These are phyloP conservation scores for Drosophila kanapiae DNA, from an alignment of 1,140 invertebrate species.

Conservation along the genomic window DNA sequence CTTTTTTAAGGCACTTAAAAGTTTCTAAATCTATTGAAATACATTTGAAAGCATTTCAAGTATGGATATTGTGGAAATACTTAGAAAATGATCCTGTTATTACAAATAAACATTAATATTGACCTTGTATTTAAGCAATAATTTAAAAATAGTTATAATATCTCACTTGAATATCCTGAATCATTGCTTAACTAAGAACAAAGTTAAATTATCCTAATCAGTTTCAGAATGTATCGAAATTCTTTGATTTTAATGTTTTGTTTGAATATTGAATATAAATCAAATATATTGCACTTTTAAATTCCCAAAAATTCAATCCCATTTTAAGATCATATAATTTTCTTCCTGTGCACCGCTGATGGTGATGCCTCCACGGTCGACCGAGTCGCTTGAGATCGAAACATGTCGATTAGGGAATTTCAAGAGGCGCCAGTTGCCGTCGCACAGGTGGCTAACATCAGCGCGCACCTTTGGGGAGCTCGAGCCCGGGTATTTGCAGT, in stretches of 20 bases:
- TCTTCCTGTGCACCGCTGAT: slow-evolving; percentile 10
- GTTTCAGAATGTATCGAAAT: too few species aligned
- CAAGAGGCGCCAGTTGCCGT: slow-evolving; percentile 79
- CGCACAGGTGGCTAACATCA: slow-evolving; percentile 77
- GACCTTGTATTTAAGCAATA: too few species aligned
- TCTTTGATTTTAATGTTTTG: not conserved
- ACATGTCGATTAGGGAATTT: slow-evolving; percentile 84
- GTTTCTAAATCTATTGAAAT: too few species aligned
- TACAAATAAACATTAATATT: too few species aligned
- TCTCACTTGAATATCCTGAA: not conserved
- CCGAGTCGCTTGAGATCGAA: slow-evolving; percentile 82
- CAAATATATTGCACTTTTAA: not conserved
- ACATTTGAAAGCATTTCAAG: too few species aligned
- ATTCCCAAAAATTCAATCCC: not conserved
- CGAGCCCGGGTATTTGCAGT: slow-evolving; percentile 20
- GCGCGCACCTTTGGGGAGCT: slow-evolving; percentile 70
- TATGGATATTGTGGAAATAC: too few species aligned
- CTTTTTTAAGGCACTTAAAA: too few species aligned
- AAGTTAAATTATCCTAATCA: not conserved
- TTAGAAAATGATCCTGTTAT: too few species aligned
- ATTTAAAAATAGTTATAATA: not conserved
- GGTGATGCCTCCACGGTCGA: slow-evolving; percentile 26
- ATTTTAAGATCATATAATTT: not conserved
- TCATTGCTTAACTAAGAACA: not conserved
- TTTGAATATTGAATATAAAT: not conserved